Conservation (phyloP, 2,888 invertebrate genomes). For the Tachina grossa region DNA sequence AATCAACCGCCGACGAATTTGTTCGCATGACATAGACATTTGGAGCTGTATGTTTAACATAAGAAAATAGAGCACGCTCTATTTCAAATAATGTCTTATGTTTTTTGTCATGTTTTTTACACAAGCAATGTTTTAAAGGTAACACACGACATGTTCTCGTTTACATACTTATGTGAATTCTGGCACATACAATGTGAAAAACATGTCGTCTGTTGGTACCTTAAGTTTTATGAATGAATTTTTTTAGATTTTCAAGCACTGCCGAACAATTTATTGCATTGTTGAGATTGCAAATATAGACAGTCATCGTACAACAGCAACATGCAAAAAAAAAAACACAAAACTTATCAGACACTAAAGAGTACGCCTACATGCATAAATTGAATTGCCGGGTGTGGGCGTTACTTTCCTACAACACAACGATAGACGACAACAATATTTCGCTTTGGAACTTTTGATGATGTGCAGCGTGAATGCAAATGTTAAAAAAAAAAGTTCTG, state of each 20-base stretch:
- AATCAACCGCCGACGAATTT: too few relatives aligned
- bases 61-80: too few relatives aligned
- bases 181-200: too few relatives aligned
- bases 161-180: too few relatives aligned
- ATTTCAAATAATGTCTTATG: too few relatives aligned
- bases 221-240: constrained; percentile 50
- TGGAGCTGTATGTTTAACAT: too few relatives aligned
- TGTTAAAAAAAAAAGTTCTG: constrained; percentile 1
- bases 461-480: neutral
- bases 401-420: constrained; percentile 52
- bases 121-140: too few relatives aligned
- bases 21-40: too few relatives aligned
- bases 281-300: constrained; percentile 43
- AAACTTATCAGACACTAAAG: constrained; percentile 9
- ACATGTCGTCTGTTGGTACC: too few relatives aligned
- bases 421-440: neutral
- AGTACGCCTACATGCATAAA: constrained; percentile 43
- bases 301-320: neutral
- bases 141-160: too few relatives aligned
- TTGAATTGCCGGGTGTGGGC: constrained; percentile 47
- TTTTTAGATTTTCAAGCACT: constrained; percentile 5
- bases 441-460: constrained; percentile 5
- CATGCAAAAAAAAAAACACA: neutral
- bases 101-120: too few relatives aligned
- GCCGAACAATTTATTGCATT: constrained; percentile 53